Conservation (phyloP, 2,888 invertebrate genomes). For the Liopterus haemorrhoidalis region DNA sequence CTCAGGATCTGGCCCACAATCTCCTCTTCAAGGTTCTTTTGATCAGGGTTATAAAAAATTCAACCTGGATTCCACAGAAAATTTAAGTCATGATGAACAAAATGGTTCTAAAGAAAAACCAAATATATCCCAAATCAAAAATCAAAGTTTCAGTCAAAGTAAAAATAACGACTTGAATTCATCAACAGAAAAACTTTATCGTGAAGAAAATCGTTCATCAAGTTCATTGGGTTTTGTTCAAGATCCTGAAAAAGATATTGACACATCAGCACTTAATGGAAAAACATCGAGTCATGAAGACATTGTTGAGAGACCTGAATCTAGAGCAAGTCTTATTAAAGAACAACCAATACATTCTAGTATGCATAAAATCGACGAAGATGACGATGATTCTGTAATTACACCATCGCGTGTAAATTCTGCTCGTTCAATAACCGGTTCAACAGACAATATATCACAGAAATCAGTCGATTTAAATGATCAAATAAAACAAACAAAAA, state of each 20-base stretch:
- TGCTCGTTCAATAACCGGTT: constrained; percentile 14
- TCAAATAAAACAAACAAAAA: no score
- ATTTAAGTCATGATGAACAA: constrained; percentile 27
- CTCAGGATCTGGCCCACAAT: constrained; percentile 41
- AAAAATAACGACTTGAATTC: background rate
- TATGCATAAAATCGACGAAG: constrained; percentile 19
- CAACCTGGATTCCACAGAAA: constrained; percentile 40
- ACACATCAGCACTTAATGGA: constrained; percentile 17
- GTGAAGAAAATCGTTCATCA: constrained; percentile 14
- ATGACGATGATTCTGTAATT: constrained; percentile 23
- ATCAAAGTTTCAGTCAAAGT: constrained; percentile 1
- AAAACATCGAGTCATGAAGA: constrained; percentile 32
- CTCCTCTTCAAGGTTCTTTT: constrained; percentile 16
- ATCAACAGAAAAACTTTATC: constrained; percentile 9
- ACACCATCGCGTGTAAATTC: constrained; percentile 16
- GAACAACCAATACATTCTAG: constrained; percentile 20
- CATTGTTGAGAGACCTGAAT: constrained; percentile 37
- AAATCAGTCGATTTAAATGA: constrained; percentile 14
- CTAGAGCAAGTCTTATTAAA: constrained; percentile 37
- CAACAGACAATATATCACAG: constrained; percentile 18
- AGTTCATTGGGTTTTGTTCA: constrained; percentile 18
- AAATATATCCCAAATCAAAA: background rate
- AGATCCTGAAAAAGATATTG: constrained; percentile 19
- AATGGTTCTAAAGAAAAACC: constrained; percentile 10
- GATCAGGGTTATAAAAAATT: constrained; percentile 9